Evolutionary conservation across 2,888 invertebrate species (phyloP).

Genomic region (Agonopterix alstromeriana): DNA sequence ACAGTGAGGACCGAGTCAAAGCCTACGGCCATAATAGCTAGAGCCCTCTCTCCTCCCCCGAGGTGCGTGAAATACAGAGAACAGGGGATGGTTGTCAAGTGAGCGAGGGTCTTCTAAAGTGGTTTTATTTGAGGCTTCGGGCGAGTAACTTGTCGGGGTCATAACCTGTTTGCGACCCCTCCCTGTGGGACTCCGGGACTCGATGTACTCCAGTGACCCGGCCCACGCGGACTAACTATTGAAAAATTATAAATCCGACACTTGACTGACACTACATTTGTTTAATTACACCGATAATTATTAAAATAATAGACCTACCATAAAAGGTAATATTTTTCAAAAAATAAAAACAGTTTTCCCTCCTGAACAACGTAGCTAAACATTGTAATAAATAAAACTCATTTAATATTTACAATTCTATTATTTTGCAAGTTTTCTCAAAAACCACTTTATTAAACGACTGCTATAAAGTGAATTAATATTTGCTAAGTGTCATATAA

Average conservation of each 20-base stretch:
- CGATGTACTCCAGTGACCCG: conserved; percentile 63
- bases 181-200: conserved; percentile 58
- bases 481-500: conserved; percentile 4
- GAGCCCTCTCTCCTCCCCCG: conserved; percentile 28
- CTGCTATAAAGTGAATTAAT: not conserved
- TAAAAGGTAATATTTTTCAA: not conserved
- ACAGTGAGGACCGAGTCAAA: conserved; percentile 53
- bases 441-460: conserved; percentile 1
- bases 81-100: conserved; percentile 27
- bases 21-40: conserved; percentile 32
- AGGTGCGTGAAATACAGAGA: conserved; percentile 10
- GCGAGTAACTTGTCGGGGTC: conserved; percentile 75
- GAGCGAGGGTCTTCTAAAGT: conserved; percentile 39
- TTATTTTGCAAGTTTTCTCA: not conserved
- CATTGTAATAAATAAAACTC: too few species aligned
- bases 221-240: conserved; percentile 37
- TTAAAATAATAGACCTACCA: too few species aligned
- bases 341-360: too few species aligned
- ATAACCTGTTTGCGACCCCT: conserved; percentile 76
- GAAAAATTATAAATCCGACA: conserved; percentile 21
- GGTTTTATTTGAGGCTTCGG: conserved; percentile 59
- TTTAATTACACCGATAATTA: too few species aligned
- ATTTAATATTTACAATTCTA: too few species aligned
- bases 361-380: too few species aligned
- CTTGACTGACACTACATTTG: not conserved